Evolutionary conservation across 2,113 vertebrate species (phyloP).

Genomic region (Solenodon paradoxus): DNA sequence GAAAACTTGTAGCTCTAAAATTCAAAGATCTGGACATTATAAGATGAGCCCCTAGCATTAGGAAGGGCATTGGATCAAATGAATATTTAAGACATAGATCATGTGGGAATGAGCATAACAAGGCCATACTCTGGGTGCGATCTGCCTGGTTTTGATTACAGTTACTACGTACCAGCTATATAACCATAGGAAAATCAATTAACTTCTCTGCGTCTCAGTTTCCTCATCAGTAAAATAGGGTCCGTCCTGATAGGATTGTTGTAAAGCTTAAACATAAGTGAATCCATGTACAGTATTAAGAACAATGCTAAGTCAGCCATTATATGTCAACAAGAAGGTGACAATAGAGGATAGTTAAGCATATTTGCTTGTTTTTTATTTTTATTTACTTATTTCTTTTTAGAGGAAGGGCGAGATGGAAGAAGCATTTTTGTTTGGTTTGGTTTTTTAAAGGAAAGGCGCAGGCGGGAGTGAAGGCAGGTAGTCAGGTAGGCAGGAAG

Average conservation of each 20-base stretch:
- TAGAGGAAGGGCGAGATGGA: too few relatives aligned
- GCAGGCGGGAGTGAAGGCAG: too few relatives aligned
- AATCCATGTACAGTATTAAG: background rate
- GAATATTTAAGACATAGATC: background rate
- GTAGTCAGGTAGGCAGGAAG: too few relatives aligned
- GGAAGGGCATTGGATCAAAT: background rate
- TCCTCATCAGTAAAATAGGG: background rate
- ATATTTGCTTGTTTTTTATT: too few relatives aligned
- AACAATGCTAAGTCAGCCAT: background rate
- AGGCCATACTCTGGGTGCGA: background rate
- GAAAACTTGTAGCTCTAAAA: background rate
- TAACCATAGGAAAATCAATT: background rate
- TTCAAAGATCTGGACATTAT: background rate
- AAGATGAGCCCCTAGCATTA: background rate
- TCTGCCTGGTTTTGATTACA: background rate
- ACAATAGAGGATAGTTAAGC: background rate
- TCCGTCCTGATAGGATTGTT: background rate
- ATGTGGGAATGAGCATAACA: background rate
- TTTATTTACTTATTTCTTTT: too few relatives aligned
- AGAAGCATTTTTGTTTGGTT: too few relatives aligned
- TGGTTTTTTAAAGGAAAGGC: too few relatives aligned
- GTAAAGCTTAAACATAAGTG: background rate
- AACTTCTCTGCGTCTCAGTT: background rate
- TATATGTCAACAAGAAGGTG: background rate
- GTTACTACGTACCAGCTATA: background rate